Conservation (phyloP, 2,797 vertebrate species). For the Neoniphon sammara region DNA sequence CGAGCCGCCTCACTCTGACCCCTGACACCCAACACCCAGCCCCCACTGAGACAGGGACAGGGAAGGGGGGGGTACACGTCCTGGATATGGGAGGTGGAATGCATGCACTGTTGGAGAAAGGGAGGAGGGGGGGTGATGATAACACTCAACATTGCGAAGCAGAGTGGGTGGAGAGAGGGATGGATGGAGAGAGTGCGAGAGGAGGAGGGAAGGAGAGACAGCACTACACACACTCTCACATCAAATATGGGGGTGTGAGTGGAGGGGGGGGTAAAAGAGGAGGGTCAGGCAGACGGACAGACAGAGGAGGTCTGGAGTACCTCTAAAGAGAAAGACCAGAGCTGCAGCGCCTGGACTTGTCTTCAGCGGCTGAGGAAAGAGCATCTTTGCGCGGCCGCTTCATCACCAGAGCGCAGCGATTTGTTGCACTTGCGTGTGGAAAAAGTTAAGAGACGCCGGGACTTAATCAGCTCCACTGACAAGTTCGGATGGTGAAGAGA, state of each 20-base stretch:
- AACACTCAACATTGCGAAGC: conserved; percentile 41
- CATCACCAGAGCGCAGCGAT: background rate
- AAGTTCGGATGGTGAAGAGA: conserved; percentile 37
- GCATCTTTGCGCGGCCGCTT: background rate
- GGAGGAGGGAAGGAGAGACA: conserved; percentile 46
- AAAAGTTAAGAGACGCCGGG: conserved; percentile 20
- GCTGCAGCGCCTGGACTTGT: conserved; percentile 1
- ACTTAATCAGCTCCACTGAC: conserved; percentile 40
- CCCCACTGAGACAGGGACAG: conserved; percentile 57
- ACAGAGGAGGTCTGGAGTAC: conserved; percentile 54
- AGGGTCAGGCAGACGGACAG: conserved; percentile 7
- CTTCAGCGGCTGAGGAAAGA: conserved; percentile 6
- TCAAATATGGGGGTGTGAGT: conserved; percentile 36
- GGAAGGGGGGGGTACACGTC: conserved; percentile 44
- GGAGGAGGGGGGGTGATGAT: conserved; percentile 53
- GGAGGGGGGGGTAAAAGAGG: conserved; percentile 35
- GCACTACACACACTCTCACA: conserved; percentile 32
- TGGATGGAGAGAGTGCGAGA: conserved; percentile 52
- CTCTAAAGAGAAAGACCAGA: conserved; percentile 60
- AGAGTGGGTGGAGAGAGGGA: conserved; percentile 71
- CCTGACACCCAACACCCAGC: conserved; percentile 60
- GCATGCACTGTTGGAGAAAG: conserved; percentile 54
- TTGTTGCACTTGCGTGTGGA: conserved; percentile 10
- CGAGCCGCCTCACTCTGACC: conserved; percentile 53
- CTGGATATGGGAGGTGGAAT: conserved; percentile 73